phyloP scores from a whole-genome alignment of 1,140 invertebrate genomes.

The Trichonephila clavipes region DNA sequence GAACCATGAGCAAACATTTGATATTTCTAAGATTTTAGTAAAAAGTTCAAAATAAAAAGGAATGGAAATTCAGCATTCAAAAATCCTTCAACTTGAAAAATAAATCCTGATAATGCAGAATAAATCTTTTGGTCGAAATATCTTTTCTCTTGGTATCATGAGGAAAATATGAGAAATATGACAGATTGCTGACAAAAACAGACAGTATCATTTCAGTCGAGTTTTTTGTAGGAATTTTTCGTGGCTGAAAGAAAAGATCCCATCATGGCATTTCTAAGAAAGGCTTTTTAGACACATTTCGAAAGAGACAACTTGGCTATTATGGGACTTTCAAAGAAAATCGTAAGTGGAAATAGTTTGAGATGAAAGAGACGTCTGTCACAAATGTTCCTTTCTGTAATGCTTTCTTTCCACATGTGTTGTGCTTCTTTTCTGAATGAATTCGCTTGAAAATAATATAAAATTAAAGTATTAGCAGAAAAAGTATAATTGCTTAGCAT shows the following conservation, averaged over 20 bases:
- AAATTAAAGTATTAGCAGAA: too few relatives aligned
- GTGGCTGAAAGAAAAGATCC: not conserved
- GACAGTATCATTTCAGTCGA: slow-evolving; percentile 4
- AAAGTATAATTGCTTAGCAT: too few relatives aligned
- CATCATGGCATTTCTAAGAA: not conserved
- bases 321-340: slow-evolving; percentile 5
- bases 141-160: not conserved
- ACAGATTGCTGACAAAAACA: slow-evolving; percentile 6
- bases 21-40: too few relatives aligned
- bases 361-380: not conserved
- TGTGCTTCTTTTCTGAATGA: not conserved
- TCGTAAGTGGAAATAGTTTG: too few relatives aligned
- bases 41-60: too few relatives aligned
- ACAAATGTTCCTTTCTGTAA: not conserved
- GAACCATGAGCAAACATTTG: too few relatives aligned
- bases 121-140: too few relatives aligned
- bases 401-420: not conserved
- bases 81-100: too few relatives aligned
- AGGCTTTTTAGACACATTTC: not conserved
- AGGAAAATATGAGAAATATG: slow-evolving; percentile 4
- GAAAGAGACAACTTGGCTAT: slow-evolving; percentile 3
- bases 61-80: too few relatives aligned
- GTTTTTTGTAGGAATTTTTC: not conserved
- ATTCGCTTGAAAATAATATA: too few relatives aligned
- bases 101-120: too few relatives aligned